A percentile compares a stretch with the other conserved stretches of the same genome.
These are phyloP conservation scores for Ochropleura plecta DNA, from an alignment of 2,888 invertebrate species.

Conservation along the genomic window DNA sequence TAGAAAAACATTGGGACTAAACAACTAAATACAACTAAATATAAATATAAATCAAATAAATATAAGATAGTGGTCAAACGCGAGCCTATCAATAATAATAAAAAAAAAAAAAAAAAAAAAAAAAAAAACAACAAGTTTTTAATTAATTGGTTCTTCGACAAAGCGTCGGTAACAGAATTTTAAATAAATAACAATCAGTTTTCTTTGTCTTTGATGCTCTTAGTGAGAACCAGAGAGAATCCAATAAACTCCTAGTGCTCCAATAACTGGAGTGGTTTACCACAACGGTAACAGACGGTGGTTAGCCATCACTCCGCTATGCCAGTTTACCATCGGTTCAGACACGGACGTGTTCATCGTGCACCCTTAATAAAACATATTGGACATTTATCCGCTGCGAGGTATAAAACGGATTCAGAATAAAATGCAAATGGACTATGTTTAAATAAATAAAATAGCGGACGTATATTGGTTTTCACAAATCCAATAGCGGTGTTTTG, in stretches of 20 bases:
- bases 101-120: too few species aligned
- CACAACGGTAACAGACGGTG: constrained; percentile 22
- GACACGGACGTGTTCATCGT: constrained; percentile 4
- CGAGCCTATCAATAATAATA: too few species aligned
- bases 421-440: constrained; percentile 49
- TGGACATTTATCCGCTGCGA: constrained; percentile 28
- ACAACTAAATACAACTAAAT: too few species aligned
- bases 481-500: constrained; percentile 32
- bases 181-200: constrained; percentile 16
- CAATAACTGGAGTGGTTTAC: constrained; percentile 28
- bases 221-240: constrained; percentile 12
- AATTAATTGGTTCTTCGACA: constrained; percentile 14
- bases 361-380: constrained; percentile 30
- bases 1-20: constrained; percentile 26
- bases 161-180: constrained; percentile 7
- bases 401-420: constrained; percentile 31
- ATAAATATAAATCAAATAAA: too few species aligned
- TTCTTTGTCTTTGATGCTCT: constrained; percentile 10
- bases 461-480: constrained; percentile 36
- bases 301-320: not conserved
- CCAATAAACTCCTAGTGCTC: constrained; percentile 23
- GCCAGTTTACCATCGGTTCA: constrained; percentile 22
- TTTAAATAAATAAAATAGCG: constrained; percentile 45
- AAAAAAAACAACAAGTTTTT: constrained; percentile 11
- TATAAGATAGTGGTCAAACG: too few species aligned